Evolutionary conservation across 2,113 vertebrate genomes (phyloP).

Genomic region (Ellobius talpinus): DNA sequence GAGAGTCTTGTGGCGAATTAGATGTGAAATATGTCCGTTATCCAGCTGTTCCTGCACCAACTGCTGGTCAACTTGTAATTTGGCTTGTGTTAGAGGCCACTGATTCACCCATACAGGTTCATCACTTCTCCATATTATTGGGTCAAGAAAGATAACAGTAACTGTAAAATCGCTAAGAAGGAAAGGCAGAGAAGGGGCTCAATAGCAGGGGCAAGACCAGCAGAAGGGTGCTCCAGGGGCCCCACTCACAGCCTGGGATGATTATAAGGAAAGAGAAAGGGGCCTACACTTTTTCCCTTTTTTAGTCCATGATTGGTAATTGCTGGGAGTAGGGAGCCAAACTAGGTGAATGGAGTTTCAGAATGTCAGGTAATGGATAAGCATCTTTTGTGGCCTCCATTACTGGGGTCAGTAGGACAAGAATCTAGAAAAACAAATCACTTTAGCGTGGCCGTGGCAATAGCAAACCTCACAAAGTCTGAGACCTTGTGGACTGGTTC

Average conservation of each 20-base stretch:
- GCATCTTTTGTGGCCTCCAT: not conserved
- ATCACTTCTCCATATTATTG: too few species aligned
- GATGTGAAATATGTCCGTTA: too few species aligned
- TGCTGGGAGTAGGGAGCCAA: not conserved
- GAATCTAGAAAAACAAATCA: not conserved
- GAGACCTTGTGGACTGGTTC: not conserved
- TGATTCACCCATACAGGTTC: too few species aligned
- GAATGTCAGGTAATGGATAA: not conserved
- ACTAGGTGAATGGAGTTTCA: not conserved
- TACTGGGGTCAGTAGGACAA: not conserved
- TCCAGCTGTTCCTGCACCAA: too few species aligned
- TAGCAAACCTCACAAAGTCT: not conserved
- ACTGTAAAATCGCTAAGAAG: not conserved
- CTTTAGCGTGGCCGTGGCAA: not conserved
- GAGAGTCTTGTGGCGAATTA: too few species aligned
- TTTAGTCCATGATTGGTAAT: too few species aligned
- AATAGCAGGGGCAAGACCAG: not conserved
- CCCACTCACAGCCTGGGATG: not conserved
- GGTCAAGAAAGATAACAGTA: not conserved
- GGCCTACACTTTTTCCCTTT: not conserved
- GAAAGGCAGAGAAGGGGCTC: not conserved
- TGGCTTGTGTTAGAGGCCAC: too few species aligned
- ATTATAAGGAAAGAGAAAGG: not conserved
- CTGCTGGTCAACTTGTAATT: too few species aligned
- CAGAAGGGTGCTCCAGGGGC: not conserved